Percentiles rank a stretch among this genome's conserved stretches.
phyloP scores from a whole-genome alignment of 1,140 invertebrate species.

The Drosophila neocordata region DNA sequence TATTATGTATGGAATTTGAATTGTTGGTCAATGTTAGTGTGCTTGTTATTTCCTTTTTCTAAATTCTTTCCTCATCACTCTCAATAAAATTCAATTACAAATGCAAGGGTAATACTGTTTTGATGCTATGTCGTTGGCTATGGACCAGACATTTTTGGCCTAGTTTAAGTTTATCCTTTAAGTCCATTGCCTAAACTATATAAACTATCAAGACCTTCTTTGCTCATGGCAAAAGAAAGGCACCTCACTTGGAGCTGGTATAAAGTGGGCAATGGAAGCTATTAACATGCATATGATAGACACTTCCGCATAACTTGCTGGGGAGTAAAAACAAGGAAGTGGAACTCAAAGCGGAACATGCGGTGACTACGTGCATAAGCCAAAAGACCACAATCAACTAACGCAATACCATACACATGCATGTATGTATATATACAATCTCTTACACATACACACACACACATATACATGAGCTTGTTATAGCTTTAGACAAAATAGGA shows the following conservation, averaged over 20 bases:
- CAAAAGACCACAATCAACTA: constrained; percentile 33
- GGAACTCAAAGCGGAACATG: constrained; percentile 58
- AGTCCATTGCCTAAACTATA: neutral
- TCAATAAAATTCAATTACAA: neutral
- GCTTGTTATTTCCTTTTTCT: neutral
- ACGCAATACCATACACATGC: constrained; percentile 12
- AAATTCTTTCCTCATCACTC: neutral
- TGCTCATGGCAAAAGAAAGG: neutral
- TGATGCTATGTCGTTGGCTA: neutral
- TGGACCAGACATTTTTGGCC: neutral
- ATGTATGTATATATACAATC: neutral
- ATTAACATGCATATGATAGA: constrained; percentile 80
- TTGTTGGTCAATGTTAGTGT: too few relatives aligned
- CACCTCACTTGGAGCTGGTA: neutral
- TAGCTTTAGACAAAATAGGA: constrained; percentile 27
- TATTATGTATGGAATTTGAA: too few relatives aligned
- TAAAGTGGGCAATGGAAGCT: constrained; percentile 40
- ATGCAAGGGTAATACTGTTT: neutral
- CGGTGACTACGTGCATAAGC: constrained; percentile 61
- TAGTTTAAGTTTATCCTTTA: neutral
- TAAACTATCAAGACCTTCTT: neutral
- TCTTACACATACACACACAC: constrained; percentile 7
- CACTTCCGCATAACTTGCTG: constrained; percentile 73
- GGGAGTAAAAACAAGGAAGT: constrained; percentile 34
- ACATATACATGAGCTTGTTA: constrained; percentile 30